Evolutionary conservation across 2,113 vertebrate species (phyloP).

Genomic region (Sprattus sprattus): DNA sequence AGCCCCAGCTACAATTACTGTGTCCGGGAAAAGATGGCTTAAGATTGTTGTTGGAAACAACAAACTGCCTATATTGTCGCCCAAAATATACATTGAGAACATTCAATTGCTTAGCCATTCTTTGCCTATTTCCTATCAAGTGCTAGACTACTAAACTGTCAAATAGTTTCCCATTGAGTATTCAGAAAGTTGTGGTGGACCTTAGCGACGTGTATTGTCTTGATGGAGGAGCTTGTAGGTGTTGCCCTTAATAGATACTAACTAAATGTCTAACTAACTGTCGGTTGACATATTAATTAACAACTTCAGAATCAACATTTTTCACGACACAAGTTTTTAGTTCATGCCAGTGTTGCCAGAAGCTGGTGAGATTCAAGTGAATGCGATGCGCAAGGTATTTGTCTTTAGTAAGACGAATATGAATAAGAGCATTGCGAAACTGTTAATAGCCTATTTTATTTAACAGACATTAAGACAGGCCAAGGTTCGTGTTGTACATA

Average conservation of each 20-base stretch:
- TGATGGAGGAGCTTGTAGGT: conserved; percentile 59
- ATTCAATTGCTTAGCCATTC: not conserved
- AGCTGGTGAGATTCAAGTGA: not conserved
- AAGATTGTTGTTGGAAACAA: not conserved
- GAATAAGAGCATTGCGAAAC: not conserved
- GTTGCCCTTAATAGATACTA: conserved; percentile 64
- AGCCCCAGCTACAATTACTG: not conserved
- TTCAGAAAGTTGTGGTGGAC: not conserved
- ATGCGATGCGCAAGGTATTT: not conserved
- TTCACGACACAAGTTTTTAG: not conserved
- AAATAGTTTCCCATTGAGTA: conserved; percentile 24
- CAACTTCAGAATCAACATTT: conserved; percentile 42
- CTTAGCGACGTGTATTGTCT: conserved; percentile 57
- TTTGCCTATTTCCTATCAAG: not conserved
- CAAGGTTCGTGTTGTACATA: not conserved
- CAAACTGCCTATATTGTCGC: not conserved
- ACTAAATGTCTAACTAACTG: conserved; percentile 43
- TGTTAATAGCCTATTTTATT: not conserved
- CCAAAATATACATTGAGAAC: not conserved
- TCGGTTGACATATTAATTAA: conserved; percentile 47
- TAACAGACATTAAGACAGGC: not conserved
- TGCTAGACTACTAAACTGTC: not conserved
- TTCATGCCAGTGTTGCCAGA: not conserved
- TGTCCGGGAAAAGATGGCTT: not conserved
- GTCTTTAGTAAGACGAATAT: not conserved